Percentiles rank a stretch among this genome's conserved stretches.
phyloP scores from a whole-genome alignment of 2,797 vertebrate species.

The Taenioides sp. region DNA sequence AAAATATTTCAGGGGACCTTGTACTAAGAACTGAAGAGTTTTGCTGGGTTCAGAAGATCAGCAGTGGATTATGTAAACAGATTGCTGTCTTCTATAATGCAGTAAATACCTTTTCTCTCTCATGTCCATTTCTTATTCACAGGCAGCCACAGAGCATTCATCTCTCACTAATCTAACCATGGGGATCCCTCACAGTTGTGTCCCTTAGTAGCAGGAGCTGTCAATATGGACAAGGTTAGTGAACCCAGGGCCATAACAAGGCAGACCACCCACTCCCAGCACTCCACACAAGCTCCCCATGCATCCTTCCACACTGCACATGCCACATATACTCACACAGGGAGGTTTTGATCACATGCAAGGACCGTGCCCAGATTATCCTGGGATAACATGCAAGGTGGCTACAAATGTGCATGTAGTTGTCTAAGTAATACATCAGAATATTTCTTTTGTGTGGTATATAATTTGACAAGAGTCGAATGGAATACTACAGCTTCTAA shows the following conservation, averaged over 20 bases:
- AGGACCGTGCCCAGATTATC: conserved; percentile 23
- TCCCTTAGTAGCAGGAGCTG: conserved; percentile 74
- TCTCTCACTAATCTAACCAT: conserved; percentile 74
- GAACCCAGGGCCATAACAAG: conserved; percentile 69
- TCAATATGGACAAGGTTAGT: conserved; percentile 77
- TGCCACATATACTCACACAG: conserved; percentile 13
- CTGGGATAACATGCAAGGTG: conserved; percentile 27
- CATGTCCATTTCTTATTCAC: conserved; percentile 41
- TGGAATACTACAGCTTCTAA: neutral
- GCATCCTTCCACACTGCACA: conserved; percentile 25
- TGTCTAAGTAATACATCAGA: neutral
- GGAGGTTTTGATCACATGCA: conserved; percentile 32
- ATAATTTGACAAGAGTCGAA: neutral
- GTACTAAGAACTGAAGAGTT: neutral
- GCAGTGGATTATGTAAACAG: conserved; percentile 6
- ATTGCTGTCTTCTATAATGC: conserved; percentile 4
- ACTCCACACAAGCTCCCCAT: conserved; percentile 22
- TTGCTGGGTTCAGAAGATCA: conserved; percentile 5
- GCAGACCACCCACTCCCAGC: conserved; percentile 51
- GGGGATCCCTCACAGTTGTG: conserved; percentile 66
- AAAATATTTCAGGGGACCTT: neutral
- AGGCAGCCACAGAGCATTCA: conserved; percentile 57
- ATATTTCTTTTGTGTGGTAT: neutral
- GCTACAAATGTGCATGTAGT: conserved; percentile 4
- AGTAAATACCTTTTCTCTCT: conserved; percentile 11